Conservation (phyloP, 2,797 vertebrate species). For the Eospalax fontanierii region DNA sequence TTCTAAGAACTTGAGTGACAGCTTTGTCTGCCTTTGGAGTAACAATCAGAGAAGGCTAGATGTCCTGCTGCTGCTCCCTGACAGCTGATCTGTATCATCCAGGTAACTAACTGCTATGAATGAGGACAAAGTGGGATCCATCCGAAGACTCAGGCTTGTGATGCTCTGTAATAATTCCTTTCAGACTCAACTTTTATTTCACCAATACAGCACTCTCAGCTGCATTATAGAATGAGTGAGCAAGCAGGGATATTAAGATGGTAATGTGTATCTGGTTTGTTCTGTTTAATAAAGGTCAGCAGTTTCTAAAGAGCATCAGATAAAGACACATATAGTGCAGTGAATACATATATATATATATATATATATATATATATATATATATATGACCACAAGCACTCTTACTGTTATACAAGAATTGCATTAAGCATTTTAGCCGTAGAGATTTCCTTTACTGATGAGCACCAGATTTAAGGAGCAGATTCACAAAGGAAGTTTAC, state of each 20-base stretch:
- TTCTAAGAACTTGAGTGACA: neutral
- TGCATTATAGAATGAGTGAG: neutral
- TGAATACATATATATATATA: no score
- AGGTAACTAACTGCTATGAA: neutral
- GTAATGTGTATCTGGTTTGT: neutral
- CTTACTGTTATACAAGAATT: no score
- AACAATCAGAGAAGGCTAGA: rapidly evolving
- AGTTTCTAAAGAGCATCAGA: neutral
- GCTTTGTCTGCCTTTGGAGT: neutral
- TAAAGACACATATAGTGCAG: neutral
- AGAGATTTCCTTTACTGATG: neutral
- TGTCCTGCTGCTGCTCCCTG: no score
- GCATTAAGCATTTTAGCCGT: no score
- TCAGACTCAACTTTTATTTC: neutral
- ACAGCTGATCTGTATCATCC: neutral
- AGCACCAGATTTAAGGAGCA: neutral
- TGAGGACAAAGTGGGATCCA: neutral
- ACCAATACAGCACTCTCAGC: neutral
- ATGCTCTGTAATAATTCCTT: neutral
- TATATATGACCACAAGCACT: rapidly evolving
- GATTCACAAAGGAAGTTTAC: neutral
- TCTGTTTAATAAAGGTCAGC: neutral
- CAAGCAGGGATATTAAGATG: neutral
- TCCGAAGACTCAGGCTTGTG: neutral
- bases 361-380: no score